Evolutionary conservation across 2,797 vertebrate genomes (phyloP).

Genomic region (Trematomus bernacchii): DNA sequence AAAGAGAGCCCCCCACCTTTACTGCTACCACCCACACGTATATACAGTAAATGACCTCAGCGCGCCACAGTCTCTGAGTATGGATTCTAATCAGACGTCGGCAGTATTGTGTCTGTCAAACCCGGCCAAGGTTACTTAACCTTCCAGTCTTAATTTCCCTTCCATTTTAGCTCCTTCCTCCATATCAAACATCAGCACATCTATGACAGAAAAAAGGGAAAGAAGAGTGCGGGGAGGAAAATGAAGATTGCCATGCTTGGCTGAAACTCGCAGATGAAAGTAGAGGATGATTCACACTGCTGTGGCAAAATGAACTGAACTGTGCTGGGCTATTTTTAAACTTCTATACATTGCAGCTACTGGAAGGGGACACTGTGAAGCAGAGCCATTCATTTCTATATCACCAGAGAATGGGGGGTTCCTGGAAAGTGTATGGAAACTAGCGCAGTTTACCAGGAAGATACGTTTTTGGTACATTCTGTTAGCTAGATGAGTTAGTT

Average conservation of each 20-base stretch:
- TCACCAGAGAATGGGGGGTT: slow-evolving; percentile 48
- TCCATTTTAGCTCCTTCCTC: slow-evolving; percentile 82
- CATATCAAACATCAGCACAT: slow-evolving; percentile 83
- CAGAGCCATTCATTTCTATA: slow-evolving; percentile 66
- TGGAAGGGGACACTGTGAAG: slow-evolving; percentile 72
- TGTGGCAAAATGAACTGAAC: slow-evolving; percentile 79
- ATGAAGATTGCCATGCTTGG: slow-evolving; percentile 82
- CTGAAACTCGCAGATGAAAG: slow-evolving; percentile 82
- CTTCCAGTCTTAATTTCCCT: slow-evolving; percentile 84
- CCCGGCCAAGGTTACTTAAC: slow-evolving; percentile 84
- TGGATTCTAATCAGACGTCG: slow-evolving; percentile 81
- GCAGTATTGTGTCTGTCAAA: slow-evolving; percentile 85
- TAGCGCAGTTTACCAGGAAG: not conserved
- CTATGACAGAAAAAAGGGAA: slow-evolving; percentile 61
- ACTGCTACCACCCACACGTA: slow-evolving; percentile 70
- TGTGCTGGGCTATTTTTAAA: slow-evolving; percentile 80
- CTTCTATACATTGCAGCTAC: slow-evolving; percentile 66
- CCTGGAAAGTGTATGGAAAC: slow-evolving; percentile 24
- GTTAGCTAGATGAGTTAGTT: not conserved
- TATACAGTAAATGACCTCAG: slow-evolving; percentile 83
- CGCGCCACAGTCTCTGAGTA: slow-evolving; percentile 71
- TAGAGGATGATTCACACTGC: slow-evolving; percentile 82
- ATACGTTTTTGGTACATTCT: not conserved
- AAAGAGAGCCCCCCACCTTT: slow-evolving; percentile 25
- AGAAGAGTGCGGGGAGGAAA: slow-evolving; percentile 72